Evolutionary conservation across 2,113 vertebrate species (phyloP).

Genomic region (Pimephales promelas): DNA sequence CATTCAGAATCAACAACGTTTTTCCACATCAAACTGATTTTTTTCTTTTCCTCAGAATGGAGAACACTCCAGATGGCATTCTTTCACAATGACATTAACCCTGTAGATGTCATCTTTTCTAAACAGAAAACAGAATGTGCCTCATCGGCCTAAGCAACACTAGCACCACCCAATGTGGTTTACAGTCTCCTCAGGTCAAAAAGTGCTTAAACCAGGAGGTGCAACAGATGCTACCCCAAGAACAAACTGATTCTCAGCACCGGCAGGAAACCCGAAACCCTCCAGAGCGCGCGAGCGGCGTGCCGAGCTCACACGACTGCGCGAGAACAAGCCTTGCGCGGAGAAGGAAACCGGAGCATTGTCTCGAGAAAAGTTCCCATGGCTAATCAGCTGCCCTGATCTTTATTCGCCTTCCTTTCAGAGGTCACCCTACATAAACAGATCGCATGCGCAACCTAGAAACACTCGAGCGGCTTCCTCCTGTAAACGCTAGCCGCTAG

Average conservation of each 20-base stretch:
- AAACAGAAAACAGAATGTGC: conserved; percentile 20
- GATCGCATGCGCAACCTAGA: conserved; percentile 42
- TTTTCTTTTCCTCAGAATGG: conserved; percentile 14
- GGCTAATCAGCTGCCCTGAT: conserved; percentile 53
- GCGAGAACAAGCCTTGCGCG: neutral
- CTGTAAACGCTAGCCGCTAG: neutral
- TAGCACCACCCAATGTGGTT: neutral
- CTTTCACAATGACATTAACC: conserved; percentile 33
- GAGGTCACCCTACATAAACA: conserved; percentile 54
- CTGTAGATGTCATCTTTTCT: conserved; percentile 7
- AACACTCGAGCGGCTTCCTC: conserved; percentile 33
- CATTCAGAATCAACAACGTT: neutral
- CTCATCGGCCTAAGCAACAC: neutral
- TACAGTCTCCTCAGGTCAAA: conserved; percentile 20
- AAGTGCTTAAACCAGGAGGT: conserved; percentile 34
- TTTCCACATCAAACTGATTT: conserved; percentile 32
- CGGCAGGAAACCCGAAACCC: conserved; percentile 25
- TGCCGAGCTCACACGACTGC: conserved; percentile 10
- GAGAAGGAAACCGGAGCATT: conserved; percentile 47
- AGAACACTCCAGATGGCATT: conserved; percentile 27
- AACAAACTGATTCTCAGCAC: no score
- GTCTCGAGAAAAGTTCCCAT: conserved; percentile 55
- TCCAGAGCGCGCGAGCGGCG: neutral
- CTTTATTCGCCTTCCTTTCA: conserved; percentile 55
- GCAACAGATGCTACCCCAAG: neutral